A percentile compares a stretch with the other conserved stretches of the same genome.
phyloP scores from a whole-genome alignment of 2,797 vertebrate genomes.

The Rallus crepitans region DNA sequence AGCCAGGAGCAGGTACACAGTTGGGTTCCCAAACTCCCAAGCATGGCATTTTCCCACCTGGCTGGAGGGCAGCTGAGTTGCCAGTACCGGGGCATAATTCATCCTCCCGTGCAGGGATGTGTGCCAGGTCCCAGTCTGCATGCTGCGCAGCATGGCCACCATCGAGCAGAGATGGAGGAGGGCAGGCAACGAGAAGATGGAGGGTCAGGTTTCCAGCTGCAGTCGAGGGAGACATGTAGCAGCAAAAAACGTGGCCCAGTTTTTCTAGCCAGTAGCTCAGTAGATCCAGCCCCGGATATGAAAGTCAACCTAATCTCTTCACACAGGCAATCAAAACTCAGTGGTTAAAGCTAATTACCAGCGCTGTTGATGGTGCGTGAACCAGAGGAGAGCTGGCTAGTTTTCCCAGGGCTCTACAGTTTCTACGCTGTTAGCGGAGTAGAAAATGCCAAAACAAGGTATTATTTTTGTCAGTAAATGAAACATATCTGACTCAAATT shows the following conservation, averaged over 20 bases:
- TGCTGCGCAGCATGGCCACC: fast-evolving
- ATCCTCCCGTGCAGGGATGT: fast-evolving
- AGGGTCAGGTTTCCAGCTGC: background rate
- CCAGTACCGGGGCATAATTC: fast-evolving
- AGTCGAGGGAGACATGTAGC: background rate
- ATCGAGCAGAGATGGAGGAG: background rate
- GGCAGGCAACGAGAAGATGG: fast-evolving
- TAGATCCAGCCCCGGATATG: background rate
- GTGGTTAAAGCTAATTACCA: slow-evolving; percentile 58
- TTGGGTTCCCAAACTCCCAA: background rate
- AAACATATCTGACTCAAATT: slow-evolving; percentile 61
- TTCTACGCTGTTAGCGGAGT: background rate
- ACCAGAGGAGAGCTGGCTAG: background rate
- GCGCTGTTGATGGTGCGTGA: slow-evolving; percentile 25
- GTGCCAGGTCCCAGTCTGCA: background rate
- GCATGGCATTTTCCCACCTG: background rate
- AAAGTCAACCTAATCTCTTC: slow-evolving; percentile 16
- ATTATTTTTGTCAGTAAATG: slow-evolving; percentile 60
- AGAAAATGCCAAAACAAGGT: slow-evolving; percentile 38
- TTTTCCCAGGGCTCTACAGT: slow-evolving; percentile 17
- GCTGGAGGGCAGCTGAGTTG: fast-evolving
- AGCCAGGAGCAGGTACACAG: fast-evolving
- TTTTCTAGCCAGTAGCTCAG: background rate
- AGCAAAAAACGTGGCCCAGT: background rate
- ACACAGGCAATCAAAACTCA: slow-evolving; percentile 25